Evolutionary conservation across 2,113 vertebrate species (phyloP).

Genomic region (Phylloscopus whistleri): DNA sequence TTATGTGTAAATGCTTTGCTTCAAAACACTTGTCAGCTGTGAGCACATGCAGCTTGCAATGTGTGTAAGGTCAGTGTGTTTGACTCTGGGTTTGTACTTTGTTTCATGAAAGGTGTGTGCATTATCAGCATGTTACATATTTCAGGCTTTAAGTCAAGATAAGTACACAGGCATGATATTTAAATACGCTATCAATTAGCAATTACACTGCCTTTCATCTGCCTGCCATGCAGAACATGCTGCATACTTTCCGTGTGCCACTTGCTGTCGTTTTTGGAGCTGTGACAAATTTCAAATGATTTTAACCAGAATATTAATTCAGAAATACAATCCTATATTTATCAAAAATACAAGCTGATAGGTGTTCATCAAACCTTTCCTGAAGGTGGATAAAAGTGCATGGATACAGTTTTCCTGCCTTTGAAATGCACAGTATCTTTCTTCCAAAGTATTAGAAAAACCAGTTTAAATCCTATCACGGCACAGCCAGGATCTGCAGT

Average conservation of each 20-base stretch:
- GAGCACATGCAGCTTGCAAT: neutral
- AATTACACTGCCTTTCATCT: neutral
- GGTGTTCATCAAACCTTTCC: neutral
- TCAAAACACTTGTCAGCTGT: neutral
- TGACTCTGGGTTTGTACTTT: neutral
- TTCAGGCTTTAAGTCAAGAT: neutral
- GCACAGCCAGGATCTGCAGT: neutral
- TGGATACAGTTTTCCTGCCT: neutral
- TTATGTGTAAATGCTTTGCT: neutral
- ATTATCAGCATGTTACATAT: accelerated
- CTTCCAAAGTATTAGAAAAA: neutral
- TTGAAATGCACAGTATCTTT: neutral
- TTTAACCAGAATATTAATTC: neutral
- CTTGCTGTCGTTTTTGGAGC: neutral
- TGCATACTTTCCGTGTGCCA: neutral
- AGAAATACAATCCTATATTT: neutral
- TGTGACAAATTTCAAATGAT: neutral
- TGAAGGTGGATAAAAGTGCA: neutral
- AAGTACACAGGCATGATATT: neutral
- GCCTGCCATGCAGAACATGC: neutral
- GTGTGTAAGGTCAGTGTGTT: neutral
- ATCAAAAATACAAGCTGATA: neutral
- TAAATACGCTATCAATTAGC: neutral
- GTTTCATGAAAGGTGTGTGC: neutral
- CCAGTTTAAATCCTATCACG: accelerated